Conservation (phyloP, 2,888 invertebrate genomes). For the Diabrotica balteata region DNA sequence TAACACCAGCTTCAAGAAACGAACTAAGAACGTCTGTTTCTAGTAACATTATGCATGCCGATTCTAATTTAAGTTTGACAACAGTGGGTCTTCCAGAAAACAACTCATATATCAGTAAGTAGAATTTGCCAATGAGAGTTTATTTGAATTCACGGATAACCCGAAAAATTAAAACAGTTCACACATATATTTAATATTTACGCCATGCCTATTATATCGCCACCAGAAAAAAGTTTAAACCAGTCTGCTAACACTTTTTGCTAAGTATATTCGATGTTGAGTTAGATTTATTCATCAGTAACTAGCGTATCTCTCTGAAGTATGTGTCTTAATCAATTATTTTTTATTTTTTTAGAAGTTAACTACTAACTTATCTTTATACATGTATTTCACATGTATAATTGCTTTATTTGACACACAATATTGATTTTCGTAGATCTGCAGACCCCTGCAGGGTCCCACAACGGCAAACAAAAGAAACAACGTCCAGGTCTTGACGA, state of each 20-base stretch:
- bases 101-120: conserved; percentile 34
- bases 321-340: too few species aligned
- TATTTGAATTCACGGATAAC: too few species aligned
- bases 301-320: too few species aligned
- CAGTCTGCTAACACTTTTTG: too few species aligned
- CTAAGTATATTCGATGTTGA: too few species aligned
- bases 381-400: not conserved
- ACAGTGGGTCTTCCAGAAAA: conserved; percentile 45
- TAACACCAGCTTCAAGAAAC: conserved; percentile 45
- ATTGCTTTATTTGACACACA: not conserved
- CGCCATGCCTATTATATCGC: too few species aligned
- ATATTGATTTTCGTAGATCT: conserved; percentile 3
- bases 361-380: not conserved
- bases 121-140: not conserved
- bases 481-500: conserved; percentile 26
- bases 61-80: conserved; percentile 74
- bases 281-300: too few species aligned
- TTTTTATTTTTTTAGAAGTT: too few species aligned
- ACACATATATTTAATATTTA: too few species aligned
- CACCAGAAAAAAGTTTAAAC: too few species aligned
- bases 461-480: conserved; percentile 34
- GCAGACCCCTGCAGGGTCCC: conserved; percentile 10
- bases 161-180: too few species aligned
- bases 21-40: conserved; percentile 58
- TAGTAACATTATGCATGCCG: conserved; percentile 71